These are phyloP conservation scores for Brenthis ino DNA, from an alignment of 2,888 invertebrate genomes.

Conservation along the genomic window DNA sequence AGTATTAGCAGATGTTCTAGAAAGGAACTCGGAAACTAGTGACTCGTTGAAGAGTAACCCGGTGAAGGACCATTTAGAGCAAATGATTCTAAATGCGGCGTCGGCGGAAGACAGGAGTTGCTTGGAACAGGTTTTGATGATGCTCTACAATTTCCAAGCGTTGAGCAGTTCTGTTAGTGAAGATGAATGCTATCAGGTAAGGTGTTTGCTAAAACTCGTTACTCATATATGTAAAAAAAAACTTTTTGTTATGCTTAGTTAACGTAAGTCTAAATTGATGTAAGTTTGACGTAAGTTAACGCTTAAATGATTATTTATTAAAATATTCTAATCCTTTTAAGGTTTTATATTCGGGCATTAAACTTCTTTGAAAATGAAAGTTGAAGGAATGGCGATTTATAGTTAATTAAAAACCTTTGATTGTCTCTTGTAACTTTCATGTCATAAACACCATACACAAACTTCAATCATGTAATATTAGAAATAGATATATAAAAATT, in stretches of 20 bases:
- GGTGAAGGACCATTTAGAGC: constrained; percentile 76
- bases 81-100: constrained; percentile 76
- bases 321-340: not conserved
- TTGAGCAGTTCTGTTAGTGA: constrained; percentile 80
- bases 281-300: too few species aligned
- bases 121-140: constrained; percentile 83
- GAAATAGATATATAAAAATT: constrained; percentile 8
- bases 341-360: not conserved
- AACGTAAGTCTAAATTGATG: too few species aligned
- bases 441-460: constrained; percentile 18
- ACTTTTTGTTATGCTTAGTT: too few species aligned
- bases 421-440: constrained; percentile 1
- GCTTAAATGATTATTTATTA: too few species aligned
- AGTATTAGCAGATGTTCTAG: constrained; percentile 71
- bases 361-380: not conserved
- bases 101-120: constrained; percentile 83
- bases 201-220: not conserved
- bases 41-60: constrained; percentile 75
- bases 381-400: not conserved
- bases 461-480: constrained; percentile 15
- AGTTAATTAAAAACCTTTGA: constrained; percentile 1
- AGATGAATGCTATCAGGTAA: constrained; percentile 80
- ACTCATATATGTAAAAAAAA: not conserved
- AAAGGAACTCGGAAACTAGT: constrained; percentile 71
- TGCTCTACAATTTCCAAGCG: constrained; percentile 84